Evolutionary conservation across 2,888 invertebrate species (phyloP), one percentile per base, ranked within the genome.

Genomic region (Noctuana brunneofusca): DNA sequence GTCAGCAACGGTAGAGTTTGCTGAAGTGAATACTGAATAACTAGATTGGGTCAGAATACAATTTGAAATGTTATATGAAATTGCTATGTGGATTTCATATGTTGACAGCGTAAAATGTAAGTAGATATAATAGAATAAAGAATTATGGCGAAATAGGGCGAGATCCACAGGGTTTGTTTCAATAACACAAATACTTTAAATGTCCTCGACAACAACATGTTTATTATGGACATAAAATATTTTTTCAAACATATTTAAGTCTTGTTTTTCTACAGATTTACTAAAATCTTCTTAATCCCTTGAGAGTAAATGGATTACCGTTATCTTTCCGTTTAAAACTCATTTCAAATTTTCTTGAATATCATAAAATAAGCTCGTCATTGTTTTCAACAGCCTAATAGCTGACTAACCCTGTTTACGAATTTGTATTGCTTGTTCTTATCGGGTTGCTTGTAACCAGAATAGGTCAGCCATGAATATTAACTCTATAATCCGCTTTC

Each of bases 391-490:
- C 20, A 14, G 30, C 35, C 27, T 59, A 52, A 43, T 57, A 30
- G 50, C 27, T 41, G 38, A 52, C 30, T 43, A 18, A 58, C 43
- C 30, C 41, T 30, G 52, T 52, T 46, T 54, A 48, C 62, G 38
- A 55, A 62, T 46, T 32, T 54, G 27, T 55, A 49, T 62, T 38
- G 27, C 27, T 22, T 49, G 38, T 35, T 24, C 48, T 30, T 62
- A 62, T 55, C 62, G 38, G 12, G 35, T 55, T 35, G 46, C 30
- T 48, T 48, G 55, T 55, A 62, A 48, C 55, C 27, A 24, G 48
- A 55, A 62, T 62, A 48, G 62, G 62, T 62, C 55, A 62, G 62
- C 27, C 38, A 62, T 62, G 60, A 62, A 62, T 62, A 55, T 62
- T 62, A 55, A 55, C 38, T 38, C 55, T 55, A 41, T 62, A 55